Conservation (phyloP, 2,797 vertebrate genomes). For the Prionace glauca region DNA sequence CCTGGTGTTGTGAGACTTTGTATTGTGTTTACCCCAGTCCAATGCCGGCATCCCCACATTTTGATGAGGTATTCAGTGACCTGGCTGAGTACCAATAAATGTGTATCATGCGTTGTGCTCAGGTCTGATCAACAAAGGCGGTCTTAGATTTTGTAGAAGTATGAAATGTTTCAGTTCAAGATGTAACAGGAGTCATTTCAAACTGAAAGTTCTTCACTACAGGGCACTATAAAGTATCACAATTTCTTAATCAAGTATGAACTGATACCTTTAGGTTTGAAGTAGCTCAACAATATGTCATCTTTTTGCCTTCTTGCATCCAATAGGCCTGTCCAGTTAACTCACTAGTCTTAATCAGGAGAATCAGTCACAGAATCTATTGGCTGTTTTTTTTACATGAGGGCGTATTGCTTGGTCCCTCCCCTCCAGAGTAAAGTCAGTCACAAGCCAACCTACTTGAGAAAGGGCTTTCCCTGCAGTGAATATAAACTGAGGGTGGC, state of each 20-base stretch:
- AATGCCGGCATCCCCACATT: too few relatives aligned
- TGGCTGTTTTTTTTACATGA: too few relatives aligned
- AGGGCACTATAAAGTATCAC: background rate
- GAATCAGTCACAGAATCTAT: background rate
- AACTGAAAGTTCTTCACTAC: background rate
- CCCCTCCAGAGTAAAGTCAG: too few relatives aligned
- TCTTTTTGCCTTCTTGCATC: background rate
- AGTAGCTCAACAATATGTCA: background rate
- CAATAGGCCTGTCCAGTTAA: background rate
- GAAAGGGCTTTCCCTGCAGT: too few relatives aligned
- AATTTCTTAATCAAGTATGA: background rate
- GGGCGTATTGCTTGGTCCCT: too few relatives aligned
- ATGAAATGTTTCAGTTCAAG: background rate
- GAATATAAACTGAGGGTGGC: too few relatives aligned
- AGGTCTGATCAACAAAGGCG: background rate
- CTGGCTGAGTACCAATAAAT: background rate
- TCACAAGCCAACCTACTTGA: too few relatives aligned
- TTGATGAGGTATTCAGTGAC: background rate
- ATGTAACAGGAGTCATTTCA: background rate
- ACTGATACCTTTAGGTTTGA: background rate
- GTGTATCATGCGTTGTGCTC: background rate
- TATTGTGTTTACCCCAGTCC: too few relatives aligned
- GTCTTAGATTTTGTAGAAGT: background rate
- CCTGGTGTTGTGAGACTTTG: too few relatives aligned
- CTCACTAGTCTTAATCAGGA: background rate